phyloP scores from a whole-genome alignment of 2,797 vertebrate species.

The Pipistrellus pipistrellus region DNA sequence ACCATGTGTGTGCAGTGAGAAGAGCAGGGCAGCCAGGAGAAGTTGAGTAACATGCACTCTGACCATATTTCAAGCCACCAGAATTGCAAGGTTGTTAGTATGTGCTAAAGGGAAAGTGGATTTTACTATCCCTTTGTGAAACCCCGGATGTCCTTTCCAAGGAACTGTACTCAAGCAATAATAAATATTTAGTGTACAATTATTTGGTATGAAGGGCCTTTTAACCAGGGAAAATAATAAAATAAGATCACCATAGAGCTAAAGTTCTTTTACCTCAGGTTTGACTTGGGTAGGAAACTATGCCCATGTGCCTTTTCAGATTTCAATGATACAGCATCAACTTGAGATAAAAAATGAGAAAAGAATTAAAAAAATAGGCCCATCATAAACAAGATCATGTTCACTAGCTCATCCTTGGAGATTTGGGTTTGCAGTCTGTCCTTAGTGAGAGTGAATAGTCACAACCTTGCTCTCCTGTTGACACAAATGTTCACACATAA shows the following conservation, averaged over 20 bases:
- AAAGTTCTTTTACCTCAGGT: constrained; percentile 45
- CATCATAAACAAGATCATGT: not conserved
- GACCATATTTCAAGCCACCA: constrained; percentile 35
- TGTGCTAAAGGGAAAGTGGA: constrained; percentile 50
- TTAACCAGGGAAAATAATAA: constrained; percentile 27
- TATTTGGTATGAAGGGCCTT: constrained; percentile 36
- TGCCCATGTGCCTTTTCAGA: not conserved
- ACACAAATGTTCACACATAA: constrained; percentile 52
- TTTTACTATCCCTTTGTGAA: constrained; percentile 44
- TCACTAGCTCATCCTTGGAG: constrained; percentile 26
- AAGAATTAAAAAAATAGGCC: not conserved
- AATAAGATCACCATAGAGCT: not conserved
- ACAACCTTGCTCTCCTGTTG: constrained; percentile 23
- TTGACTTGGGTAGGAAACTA: constrained; percentile 17
- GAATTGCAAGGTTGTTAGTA: constrained; percentile 18
- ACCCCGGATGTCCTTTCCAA: constrained; percentile 1
- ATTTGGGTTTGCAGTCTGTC: constrained; percentile 29
- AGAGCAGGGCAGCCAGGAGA: not conserved
- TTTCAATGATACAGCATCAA: constrained; percentile 55
- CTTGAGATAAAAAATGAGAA: constrained; percentile 58
- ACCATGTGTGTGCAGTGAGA: not conserved
- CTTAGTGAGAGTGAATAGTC: constrained; percentile 13
- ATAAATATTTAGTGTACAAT: constrained; percentile 4
- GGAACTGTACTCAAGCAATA: constrained; percentile 31
- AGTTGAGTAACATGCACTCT: constrained; percentile 34